These are phyloP conservation scores for Drosophila trichaetosa DNA, from an alignment of 2,888 invertebrate genomes.

Conservation along the genomic window DNA sequence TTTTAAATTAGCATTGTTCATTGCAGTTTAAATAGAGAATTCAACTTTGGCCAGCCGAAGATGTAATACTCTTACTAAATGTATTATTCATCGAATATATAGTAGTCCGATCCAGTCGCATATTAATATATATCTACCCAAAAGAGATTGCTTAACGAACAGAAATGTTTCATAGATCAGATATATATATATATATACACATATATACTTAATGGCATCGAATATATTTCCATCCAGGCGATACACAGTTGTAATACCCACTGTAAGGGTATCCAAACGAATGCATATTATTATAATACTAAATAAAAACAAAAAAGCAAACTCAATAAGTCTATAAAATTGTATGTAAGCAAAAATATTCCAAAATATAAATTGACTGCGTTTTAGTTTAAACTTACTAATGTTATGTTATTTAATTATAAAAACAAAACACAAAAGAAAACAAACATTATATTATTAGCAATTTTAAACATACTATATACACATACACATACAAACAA, in stretches of 20 bases:
- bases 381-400: conserved; percentile 74
- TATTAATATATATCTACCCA: neutral
- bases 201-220: neutral
- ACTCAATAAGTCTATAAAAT: conserved; percentile 41
- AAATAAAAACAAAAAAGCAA: conserved; percentile 18
- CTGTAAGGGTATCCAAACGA: conserved; percentile 18
- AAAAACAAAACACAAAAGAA: conserved; percentile 41
- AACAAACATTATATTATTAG: conserved; percentile 45
- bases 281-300: conserved; percentile 31
- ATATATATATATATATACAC: neutral
- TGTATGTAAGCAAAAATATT: conserved; percentile 65
- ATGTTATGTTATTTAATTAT: conserved; percentile 78
- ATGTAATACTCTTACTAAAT: conserved; percentile 18
- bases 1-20: conserved; percentile 45
- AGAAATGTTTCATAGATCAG: neutral
- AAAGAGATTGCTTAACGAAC: neutral
- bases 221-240: conserved; percentile 4
- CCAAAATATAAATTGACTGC: conserved; percentile 80
- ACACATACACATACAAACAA: conserved; percentile 13
- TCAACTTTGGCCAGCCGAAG: conserved; percentile 21
- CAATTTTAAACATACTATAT: conserved; percentile 46
- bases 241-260: neutral
- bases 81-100: neutral
- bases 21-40: conserved; percentile 26
- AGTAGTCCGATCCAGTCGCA: neutral